phyloP scores from a whole-genome alignment of 2,113 vertebrate species.

The Dunckerocampus dactyliophorus region DNA sequence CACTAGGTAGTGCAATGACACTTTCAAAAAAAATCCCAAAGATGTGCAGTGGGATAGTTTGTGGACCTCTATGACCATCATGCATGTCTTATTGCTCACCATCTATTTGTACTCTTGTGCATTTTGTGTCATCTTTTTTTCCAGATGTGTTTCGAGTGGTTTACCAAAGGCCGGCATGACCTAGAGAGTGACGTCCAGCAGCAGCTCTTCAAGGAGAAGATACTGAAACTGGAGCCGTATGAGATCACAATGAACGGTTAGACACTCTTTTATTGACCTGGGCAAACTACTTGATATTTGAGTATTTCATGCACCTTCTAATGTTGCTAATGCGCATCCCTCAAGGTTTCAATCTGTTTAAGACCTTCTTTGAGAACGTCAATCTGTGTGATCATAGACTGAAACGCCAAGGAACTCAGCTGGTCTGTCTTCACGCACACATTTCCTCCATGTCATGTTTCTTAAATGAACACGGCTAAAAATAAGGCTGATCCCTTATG shows the following conservation, averaged over 20 bases:
- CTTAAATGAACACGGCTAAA: not conserved
- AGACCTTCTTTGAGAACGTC: conserved; percentile 99
- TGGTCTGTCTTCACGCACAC: conserved; percentile 76
- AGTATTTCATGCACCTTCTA: not conserved
- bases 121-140: not conserved
- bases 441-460: not conserved
- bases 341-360: conserved; percentile 95
- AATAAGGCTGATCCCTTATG: not conserved
- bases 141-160: conserved; percentile 99
- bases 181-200: conserved; percentile 97
- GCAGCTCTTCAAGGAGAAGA: conserved; percentile 98
- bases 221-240: conserved; percentile 94
- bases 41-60: no score
- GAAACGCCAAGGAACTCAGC: conserved; percentile 93
- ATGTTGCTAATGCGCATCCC: conserved; percentile 25
- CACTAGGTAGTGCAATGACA: not conserved
- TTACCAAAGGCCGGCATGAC: conserved; percentile 97
- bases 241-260: conserved; percentile 99
- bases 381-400: conserved; percentile 97
- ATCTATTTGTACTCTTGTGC: not conserved
- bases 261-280: conserved; percentile 10
- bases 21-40: not conserved
- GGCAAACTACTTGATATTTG: not conserved
- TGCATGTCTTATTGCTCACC: not conserved
- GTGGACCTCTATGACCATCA: no score